Conservation (phyloP, 2,113 vertebrate species). For the Labeo catla region DNA sequence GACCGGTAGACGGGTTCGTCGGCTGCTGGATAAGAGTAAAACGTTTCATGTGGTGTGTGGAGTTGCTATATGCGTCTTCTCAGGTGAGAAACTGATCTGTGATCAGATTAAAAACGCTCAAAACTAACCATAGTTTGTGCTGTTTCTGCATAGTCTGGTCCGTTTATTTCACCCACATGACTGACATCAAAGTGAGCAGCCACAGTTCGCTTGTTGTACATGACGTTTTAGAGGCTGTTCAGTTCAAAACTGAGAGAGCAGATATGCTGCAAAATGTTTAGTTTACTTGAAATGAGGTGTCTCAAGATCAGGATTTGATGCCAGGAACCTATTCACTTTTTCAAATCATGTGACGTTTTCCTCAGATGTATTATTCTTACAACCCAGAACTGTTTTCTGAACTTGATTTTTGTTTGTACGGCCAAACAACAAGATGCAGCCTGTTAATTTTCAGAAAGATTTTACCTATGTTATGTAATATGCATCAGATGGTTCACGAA, state of each 20-base stretch:
- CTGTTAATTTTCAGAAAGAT: background rate
- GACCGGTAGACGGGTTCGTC: conserved; percentile 79
- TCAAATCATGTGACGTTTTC: background rate
- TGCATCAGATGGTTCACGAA: background rate
- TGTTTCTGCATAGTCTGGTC: background rate
- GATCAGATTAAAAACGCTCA: no score
- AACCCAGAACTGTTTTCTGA: background rate
- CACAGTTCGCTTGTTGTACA: background rate
- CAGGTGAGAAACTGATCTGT: conserved; percentile 70
- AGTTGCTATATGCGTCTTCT: conserved; percentile 82
- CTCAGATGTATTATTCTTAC: background rate
- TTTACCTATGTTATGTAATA: background rate
- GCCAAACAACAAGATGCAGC: background rate
- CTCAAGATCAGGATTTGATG: background rate
- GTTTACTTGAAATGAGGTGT: background rate
- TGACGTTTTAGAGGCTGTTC: background rate
- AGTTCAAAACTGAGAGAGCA: no score
- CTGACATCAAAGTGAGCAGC: background rate
- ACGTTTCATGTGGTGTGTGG: conserved; percentile 84
- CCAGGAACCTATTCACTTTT: background rate
- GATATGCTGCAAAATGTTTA: background rate
- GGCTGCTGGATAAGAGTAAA: conserved; percentile 85
- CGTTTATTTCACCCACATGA: background rate
- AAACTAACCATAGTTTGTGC: background rate
- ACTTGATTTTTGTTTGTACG: background rate